Evolutionary conservation across 2,888 invertebrate genomes (phyloP), one percentile per base, ranked within the genome.

Genomic region (Hipparchia sbordonii): DNA sequence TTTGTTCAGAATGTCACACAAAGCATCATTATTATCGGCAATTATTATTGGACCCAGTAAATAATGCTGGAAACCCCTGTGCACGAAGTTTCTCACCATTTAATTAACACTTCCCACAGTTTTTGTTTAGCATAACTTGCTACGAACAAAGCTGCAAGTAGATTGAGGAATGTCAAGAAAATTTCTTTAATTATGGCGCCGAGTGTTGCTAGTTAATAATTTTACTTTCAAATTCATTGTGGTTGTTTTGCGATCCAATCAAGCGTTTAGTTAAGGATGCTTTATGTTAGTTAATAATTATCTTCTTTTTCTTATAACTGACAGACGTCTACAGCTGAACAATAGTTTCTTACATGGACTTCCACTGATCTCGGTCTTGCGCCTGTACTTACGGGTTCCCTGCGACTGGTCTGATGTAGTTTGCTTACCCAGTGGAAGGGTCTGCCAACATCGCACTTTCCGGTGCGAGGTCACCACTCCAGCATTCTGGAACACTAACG

Each of bases 51-150:
- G 60, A 39, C 33, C 23, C 46, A 10, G 67, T 39, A 75, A 72
- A 56, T 39, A 70, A 65, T 56, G 62, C 51, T 72, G 74, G 72
- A 75, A 75, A 73, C 71, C 51, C 12, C 23, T 23, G 56, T 63
- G 59, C 23, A 48, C 70, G 45, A 56, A 61, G 67, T 71, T 74
- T 75, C 74, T 62, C 74, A 75, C 65, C 68, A 65, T 73, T 73
- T 59, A 67, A 72, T 75, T 63, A 70, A 72, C 72, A 72, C 61
- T 74, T 74, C 72, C 45, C 69, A 69, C 61, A 61, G 69, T 69
- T 69, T 69, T 69, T 69, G 54, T 69, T 69, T 52, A 69, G 51
- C 60, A 69, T 60, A 51, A 69, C 61, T 69, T 10, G 61, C n/a
- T 69, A 13, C 51, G 60, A 62, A 54, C 65, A 65, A 65, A 65